Base-by-base conservation (phyloP, 2,888 invertebrate genomes). In the Isoperla grammatica region DNA sequence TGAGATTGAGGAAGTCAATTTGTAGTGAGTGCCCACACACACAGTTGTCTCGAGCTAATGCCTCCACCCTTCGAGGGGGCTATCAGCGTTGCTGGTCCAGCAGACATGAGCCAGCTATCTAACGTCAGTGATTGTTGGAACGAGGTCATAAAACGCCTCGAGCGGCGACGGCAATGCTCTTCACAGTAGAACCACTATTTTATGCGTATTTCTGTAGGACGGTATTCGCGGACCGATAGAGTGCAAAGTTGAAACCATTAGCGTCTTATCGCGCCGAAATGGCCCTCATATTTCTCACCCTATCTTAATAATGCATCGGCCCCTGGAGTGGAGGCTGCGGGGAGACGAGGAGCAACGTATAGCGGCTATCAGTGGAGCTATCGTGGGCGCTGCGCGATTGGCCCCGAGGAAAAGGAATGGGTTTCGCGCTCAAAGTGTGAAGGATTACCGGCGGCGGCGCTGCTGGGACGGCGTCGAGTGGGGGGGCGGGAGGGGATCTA, bases 201-300 rank as follows among this genome's bases (percentile, higher is more conserved):
- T 61, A 63, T 60, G 59, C 61, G 59, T 61, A 61, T 61, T 63
- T 63, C 61, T 50, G 67, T 17, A 67, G 65, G 67, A 69, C 67
- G 69, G 67, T 29, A 29, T 29, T 29, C 15, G 53, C 64, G 63
- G 62, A 57, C 71, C 75, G 77, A 78, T 78, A 77, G 79, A 78
- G 79, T 79, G 79, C 76, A 78, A 79, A 79, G 78, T 79, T 78
- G 79, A 76, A 77, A 73, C 77, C 78, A 78, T 79, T 79, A 79
- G 72, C 77, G 77, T 77, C 77, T 78, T 78, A 78, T 78, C 78
- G 76, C 72, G 68, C 46, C 71, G 71, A 71, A 76, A 77, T 76
- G 76, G 76, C 76, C 71, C 71, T 75, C 75, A 76, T 77, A 78
- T 77, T 77, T 78, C 74, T 71, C 71, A 66, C 70, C 68, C 65